Percentiles rank a stretch among this genome's conserved stretches.
Evolutionary conservation across 2,113 vertebrate species (phyloP).

Genomic region (Microtus montanus): DNA sequence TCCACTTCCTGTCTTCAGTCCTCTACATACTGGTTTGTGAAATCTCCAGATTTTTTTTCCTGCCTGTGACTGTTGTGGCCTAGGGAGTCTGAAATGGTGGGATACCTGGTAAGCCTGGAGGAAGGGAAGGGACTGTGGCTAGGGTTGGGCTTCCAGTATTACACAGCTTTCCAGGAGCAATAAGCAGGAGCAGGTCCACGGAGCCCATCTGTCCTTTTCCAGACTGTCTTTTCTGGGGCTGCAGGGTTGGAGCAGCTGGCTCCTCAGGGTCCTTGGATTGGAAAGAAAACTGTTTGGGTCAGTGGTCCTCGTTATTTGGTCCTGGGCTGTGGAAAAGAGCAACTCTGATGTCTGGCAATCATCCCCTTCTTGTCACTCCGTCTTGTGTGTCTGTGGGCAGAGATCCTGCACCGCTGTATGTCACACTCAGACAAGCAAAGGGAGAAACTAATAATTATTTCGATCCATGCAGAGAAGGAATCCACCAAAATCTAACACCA

Average conservation of each 20-base stretch:
- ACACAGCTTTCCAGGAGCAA: not conserved
- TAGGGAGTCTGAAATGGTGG: not conserved
- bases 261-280: not conserved
- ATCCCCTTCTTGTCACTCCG: accelerated
- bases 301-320: not conserved
- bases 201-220: not conserved
- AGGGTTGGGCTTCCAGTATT: not conserved
- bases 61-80: not conserved
- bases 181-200: not conserved
- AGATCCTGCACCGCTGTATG: accelerated
- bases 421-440: not conserved
- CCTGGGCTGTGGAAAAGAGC: not conserved
- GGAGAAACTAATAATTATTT: not conserved
- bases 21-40: not conserved
- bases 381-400: not conserved
- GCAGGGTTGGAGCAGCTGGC: not conserved
- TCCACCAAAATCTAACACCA: not conserved
- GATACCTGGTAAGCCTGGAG: not conserved
- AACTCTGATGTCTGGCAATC: accelerated
- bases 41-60: not conserved
- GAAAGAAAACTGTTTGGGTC: not conserved
- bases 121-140: not conserved
- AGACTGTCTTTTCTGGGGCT: not conserved
- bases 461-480: not conserved
- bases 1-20: not conserved